Evolutionary conservation across 2,113 vertebrate genomes (phyloP).

Genomic region (Ciconia stormi): DNA sequence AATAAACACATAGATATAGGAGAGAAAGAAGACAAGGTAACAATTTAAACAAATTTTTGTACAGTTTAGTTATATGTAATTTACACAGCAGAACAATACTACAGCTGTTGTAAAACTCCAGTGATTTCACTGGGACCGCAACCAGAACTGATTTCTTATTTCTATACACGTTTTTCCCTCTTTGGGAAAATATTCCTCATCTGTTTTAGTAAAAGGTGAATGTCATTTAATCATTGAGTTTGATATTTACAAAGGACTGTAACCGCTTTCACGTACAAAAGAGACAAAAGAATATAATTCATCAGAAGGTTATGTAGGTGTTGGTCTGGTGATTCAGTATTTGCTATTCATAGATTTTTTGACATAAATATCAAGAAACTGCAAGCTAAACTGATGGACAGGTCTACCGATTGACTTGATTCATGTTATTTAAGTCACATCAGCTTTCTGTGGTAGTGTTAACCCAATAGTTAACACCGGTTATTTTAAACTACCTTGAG

Average conservation of each 20-base stretch:
- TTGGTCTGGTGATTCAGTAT: not conserved
- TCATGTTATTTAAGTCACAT: not conserved
- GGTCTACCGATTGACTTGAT: not conserved
- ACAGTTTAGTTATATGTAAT: not conserved
- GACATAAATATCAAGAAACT: conserved; percentile 1
- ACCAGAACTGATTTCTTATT: not conserved
- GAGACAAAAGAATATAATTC: not conserved
- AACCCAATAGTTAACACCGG: not conserved
- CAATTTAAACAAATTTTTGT: not conserved
- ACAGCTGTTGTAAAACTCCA: not conserved
- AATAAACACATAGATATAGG: not conserved
- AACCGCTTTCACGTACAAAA: not conserved
- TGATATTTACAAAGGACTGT: not conserved
- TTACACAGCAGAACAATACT: not conserved
- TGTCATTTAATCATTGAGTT: conserved; percentile 9
- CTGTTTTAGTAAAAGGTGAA: not conserved
- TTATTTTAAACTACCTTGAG: not conserved
- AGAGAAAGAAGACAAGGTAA: not conserved
- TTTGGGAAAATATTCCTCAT: not conserved
- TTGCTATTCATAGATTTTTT: not conserved
- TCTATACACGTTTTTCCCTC: not conserved
- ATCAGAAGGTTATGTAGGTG: not conserved
- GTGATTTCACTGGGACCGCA: not conserved
- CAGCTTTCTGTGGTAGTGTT: not conserved
- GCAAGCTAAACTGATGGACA: not conserved